Evolutionary conservation across 2,113 vertebrate species (phyloP).

Genomic region (Sapayoa aenigma): DNA sequence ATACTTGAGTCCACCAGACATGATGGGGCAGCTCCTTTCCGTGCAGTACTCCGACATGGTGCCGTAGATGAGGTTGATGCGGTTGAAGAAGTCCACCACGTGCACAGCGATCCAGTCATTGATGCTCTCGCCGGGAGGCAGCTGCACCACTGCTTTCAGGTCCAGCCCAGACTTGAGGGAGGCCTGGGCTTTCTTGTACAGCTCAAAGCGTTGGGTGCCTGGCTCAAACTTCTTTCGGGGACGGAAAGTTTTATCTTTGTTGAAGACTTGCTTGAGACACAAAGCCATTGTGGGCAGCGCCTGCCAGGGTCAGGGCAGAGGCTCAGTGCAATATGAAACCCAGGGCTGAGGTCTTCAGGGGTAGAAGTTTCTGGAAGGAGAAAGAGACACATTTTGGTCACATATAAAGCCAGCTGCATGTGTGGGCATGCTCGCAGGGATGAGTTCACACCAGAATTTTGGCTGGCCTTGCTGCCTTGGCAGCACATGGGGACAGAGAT

Average conservation of each 20-base stretch:
- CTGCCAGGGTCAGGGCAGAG: background rate
- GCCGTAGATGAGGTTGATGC: conserved; percentile 97
- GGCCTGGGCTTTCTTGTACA: conserved; percentile 96
- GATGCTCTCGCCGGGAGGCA: conserved; percentile 88
- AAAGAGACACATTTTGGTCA: background rate
- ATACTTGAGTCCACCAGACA: conserved; percentile 92
- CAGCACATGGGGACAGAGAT: background rate
- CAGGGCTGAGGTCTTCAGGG: background rate
- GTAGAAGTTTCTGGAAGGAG: background rate
- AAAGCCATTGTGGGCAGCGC: conserved; percentile 79
- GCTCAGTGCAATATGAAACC: background rate
- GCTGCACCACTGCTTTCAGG: conserved; percentile 90
- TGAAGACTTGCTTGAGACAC: conserved; percentile 96
- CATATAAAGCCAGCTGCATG: background rate
- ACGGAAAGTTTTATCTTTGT: conserved; percentile 96
- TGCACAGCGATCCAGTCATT: conserved; percentile 96
- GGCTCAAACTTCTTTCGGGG: conserved; percentile 93
- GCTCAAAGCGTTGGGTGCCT: conserved; percentile 92
- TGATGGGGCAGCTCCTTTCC: conserved; percentile 89
- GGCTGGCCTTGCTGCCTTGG: background rate
- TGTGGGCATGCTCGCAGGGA: accelerated
- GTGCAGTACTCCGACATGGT: conserved; percentile 95
- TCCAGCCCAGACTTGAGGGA: conserved; percentile 95
- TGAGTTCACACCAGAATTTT: accelerated
- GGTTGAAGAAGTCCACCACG: conserved; percentile 97